These are phyloP conservation scores for Wiebesia pumilae DNA, from an alignment of 1,140 invertebrate species.

Conservation along the genomic window DNA sequence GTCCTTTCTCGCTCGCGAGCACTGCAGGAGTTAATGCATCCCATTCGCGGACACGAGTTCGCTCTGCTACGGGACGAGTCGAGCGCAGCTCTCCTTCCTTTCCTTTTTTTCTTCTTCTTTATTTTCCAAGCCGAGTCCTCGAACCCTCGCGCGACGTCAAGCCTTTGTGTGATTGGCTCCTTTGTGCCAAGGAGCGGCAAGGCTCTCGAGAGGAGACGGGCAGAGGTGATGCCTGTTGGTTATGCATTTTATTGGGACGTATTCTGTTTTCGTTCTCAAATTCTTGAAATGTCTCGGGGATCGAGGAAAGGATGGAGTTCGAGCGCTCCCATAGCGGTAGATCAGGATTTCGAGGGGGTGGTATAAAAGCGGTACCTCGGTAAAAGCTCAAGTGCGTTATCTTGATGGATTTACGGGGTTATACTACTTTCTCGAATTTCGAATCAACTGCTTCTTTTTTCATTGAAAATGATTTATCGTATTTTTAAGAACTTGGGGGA, in stretches of 20 bases:
- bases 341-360: conserved; percentile 23
- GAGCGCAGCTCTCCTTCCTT: neutral
- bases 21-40: neutral
- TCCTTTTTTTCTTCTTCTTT: neutral
- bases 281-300: conserved; percentile 4
- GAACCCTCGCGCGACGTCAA: neutral
- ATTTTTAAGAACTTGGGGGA: neutral
- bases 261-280: neutral
- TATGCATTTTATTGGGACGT: neutral
- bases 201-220: neutral
- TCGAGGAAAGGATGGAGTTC: neutral
- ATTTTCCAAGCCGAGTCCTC: neutral
- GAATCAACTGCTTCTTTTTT: neutral
- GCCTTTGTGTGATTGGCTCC: conserved; percentile 32
- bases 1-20: neutral
- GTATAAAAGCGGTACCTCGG: conserved; percentile 6
- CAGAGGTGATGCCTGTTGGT: neutral
- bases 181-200: neutral
- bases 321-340: neutral
- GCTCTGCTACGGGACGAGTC: neutral
- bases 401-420: conserved; percentile 19
- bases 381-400: neutral
- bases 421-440: conserved; percentile 12
- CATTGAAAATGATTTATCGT: neutral
- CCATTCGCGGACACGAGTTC: neutral